Evolutionary conservation across 2,888 invertebrate species (phyloP).

Genomic region (Galeopsomyia nigrocyanea): DNA sequence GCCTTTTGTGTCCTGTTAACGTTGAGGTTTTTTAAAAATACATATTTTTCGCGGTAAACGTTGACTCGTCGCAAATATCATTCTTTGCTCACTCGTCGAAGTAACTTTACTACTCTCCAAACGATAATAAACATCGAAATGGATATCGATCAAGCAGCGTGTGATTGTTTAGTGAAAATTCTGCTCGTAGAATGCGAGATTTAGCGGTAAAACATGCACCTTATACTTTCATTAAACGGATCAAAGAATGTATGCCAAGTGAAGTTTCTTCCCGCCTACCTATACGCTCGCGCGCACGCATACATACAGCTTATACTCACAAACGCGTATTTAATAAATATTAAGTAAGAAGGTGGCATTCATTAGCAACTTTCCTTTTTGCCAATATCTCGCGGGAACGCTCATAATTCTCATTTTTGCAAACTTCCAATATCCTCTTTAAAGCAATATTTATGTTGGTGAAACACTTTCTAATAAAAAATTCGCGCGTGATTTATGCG

Average conservation of each 20-base stretch:
- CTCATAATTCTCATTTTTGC: neutral
- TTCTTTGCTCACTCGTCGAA: too few relatives aligned
- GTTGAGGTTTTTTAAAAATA: too few relatives aligned
- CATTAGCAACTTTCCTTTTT: constrained; percentile 28
- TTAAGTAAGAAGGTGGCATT: constrained; percentile 20
- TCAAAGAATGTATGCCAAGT: constrained; percentile 34
- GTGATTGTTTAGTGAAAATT: neutral
- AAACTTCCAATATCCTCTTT: neutral
- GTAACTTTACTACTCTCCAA: neutral
- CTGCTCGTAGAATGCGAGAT: neutral
- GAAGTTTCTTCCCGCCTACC: constrained; percentile 16
- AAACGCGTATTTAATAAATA: constrained; percentile 25
- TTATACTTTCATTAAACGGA: constrained; percentile 27
- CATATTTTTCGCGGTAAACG: too few relatives aligned
- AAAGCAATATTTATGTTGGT: too few relatives aligned
- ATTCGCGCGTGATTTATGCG: too few relatives aligned
- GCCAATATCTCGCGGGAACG: constrained; percentile 17
- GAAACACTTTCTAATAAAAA: too few relatives aligned
- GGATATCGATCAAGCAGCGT: neutral
- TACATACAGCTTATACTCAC: neutral
- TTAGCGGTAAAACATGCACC: neutral
- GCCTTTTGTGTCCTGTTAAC: too few relatives aligned
- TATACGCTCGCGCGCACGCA: neutral
- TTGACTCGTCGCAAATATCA: too few relatives aligned
- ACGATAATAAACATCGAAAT: neutral